Evolutionary conservation across 2,888 invertebrate genomes (phyloP).

Genomic region (Idaea dimidiata): DNA sequence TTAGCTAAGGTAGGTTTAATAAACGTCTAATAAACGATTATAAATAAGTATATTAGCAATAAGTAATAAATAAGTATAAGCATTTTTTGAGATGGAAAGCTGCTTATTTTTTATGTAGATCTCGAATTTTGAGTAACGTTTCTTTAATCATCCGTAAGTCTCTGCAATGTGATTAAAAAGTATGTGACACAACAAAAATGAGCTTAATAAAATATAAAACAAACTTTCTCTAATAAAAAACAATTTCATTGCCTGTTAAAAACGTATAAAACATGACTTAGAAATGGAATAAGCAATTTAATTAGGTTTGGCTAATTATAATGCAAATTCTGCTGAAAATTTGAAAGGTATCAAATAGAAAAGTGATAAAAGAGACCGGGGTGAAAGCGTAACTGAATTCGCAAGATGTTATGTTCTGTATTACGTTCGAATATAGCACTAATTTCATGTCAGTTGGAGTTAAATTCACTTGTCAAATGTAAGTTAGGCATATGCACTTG

Average conservation of each 20-base stretch:
- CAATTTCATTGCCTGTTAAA: not conserved
- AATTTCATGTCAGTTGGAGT: not conserved
- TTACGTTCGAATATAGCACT: slow-evolving; percentile 40
- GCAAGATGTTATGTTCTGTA: slow-evolving; percentile 38
- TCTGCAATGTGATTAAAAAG: too few species aligned
- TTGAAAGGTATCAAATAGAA: slow-evolving; percentile 40
- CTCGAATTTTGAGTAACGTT: too few species aligned
- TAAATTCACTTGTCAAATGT: not conserved
- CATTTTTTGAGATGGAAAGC: too few species aligned
- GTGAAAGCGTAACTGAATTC: slow-evolving; percentile 65
- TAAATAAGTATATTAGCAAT: too few species aligned
- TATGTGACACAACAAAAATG: not conserved
- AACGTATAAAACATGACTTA: slow-evolving; percentile 2
- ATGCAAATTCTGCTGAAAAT: slow-evolving; percentile 40
- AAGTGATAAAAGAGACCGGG: slow-evolving; percentile 30
- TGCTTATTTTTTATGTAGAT: too few species aligned
- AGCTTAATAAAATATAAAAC: not conserved
- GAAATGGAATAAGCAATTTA: not conserved
- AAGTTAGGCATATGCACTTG: not conserved
- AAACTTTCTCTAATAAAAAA: slow-evolving; percentile 3
- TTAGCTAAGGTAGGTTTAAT: too few species aligned
- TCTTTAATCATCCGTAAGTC: too few species aligned
- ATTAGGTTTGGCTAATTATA: slow-evolving; percentile 24
- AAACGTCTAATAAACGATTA: too few species aligned
- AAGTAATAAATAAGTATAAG: too few species aligned